Conservation (phyloP, 2,797 vertebrate genomes). For the Notolabrus celidotus region DNA sequence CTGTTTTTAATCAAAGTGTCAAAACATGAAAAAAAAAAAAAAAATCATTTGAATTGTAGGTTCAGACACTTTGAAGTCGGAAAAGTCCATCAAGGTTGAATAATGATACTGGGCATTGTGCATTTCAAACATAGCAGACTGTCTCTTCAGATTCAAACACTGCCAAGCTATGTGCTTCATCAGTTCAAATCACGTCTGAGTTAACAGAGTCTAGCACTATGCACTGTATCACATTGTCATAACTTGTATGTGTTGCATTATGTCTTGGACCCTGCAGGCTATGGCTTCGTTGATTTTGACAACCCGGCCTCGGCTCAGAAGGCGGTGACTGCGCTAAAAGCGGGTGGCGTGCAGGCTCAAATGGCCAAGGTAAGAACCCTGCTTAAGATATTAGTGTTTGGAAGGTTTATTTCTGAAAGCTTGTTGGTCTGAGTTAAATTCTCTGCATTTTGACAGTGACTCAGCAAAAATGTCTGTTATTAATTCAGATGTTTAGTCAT, state of each 20-base stretch:
- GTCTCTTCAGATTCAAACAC: slow-evolving; percentile 18
- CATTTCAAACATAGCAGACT: background rate
- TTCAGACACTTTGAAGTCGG: background rate
- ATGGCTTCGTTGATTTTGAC: slow-evolving; percentile 94
- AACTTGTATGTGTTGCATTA: slow-evolving; percentile 24
- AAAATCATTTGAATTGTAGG: background rate
- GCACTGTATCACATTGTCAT: slow-evolving; percentile 30
- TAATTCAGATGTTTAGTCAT: slow-evolving; percentile 24
- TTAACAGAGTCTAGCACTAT: slow-evolving; percentile 9
- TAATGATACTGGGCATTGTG: too few relatives aligned
- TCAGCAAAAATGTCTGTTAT: slow-evolving; percentile 34
- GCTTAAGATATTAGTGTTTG: background rate
- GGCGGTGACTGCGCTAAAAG: slow-evolving; percentile 90
- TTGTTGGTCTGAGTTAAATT: background rate
- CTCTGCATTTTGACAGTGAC: slow-evolving; percentile 10
- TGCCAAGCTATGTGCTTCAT: background rate
- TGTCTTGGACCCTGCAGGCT: slow-evolving; percentile 81
- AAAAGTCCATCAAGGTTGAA: background rate
- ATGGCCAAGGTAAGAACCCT: slow-evolving; percentile 90
- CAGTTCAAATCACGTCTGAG: slow-evolving; percentile 20
- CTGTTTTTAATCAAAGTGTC: background rate
- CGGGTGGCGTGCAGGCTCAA: slow-evolving; percentile 91
- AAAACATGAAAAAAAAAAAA: too few relatives aligned
- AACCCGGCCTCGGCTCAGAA: slow-evolving; percentile 91
- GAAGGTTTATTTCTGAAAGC: background rate